Evolutionary conservation across 1,140 invertebrate genomes (phyloP), one percentile per base, ranked within the genome.

Genomic region (Samia ricini): DNA sequence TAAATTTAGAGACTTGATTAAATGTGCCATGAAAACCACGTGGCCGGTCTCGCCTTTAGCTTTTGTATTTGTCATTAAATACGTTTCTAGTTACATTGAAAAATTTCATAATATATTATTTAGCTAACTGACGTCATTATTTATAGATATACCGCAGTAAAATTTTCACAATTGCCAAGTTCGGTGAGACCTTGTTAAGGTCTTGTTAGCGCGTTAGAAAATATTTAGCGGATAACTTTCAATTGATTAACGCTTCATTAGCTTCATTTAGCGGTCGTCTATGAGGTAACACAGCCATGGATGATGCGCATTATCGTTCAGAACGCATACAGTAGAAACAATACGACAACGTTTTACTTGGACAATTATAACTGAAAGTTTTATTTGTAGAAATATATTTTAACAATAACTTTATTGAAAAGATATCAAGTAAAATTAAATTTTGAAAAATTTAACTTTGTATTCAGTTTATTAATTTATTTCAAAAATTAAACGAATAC

Each of bases 151-250:
- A 6, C 4, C 24, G 55, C 4, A 8, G 33, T 20, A 60, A 19
- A 61, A 69, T 65, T 69, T 63, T 63, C 68, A 63, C 49, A 6
- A 57, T 55, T 60, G 20, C 59, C 63, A 69, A 69, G 60, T 66
- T 66, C 54, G 66, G 23, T 21, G 51, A 22, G 20, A 69, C 56
- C 60, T 56, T 48, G 60, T 69, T 72, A 57, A 33, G 36, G 15
- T 36, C 10, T 21, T 19, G 52, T 66, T 61, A 61, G 59, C 54
- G 57, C 21, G 12, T 4, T 42, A 56, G 64, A 61, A 58, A 61
- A 59, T 57, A 54, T 18, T 61, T 20, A n/a, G 26, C 18, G 42
- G 19, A 23, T 26, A 15, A 61, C 64, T 66, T 61, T 66, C 60
- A 20, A 29, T 59, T 26, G 55, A 64, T 65, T 65, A 65, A 55